These are phyloP conservation scores for Furcifer pardalis DNA, from an alignment of 2,797 vertebrate genomes.

Conservation along the genomic window DNA sequence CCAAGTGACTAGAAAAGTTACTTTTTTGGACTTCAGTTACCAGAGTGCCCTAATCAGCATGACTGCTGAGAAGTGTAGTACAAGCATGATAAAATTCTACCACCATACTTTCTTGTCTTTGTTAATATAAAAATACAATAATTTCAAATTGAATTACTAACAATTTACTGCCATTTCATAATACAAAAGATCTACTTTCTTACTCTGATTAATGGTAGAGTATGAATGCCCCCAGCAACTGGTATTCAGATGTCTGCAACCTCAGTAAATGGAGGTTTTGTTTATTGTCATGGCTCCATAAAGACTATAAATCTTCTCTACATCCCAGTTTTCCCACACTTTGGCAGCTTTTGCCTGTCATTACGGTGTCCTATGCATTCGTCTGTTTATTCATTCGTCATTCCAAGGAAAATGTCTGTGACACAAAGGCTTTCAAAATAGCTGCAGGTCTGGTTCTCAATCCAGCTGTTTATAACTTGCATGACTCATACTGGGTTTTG, in stretches of 20 bases:
- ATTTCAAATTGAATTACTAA: neutral
- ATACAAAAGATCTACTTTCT: neutral
- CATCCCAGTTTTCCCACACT: neutral
- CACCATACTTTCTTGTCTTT: neutral
- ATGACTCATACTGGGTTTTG: conserved; percentile 38
- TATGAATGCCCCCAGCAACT: neutral
- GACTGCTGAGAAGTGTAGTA: no score
- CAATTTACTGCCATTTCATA: neutral
- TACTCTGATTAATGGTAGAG: neutral
- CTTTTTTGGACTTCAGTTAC: no score
- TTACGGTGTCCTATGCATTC: conserved; percentile 2
- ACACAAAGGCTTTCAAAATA: conserved; percentile 1
- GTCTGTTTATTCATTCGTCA: neutral
- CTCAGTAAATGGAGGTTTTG: neutral
- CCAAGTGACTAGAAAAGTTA: no score
- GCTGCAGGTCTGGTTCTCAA: neutral
- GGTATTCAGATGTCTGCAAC: neutral
- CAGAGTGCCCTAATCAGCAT: no score
- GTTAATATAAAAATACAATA: neutral
- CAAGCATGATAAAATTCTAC: neutral
- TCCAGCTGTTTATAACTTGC: conserved; percentile 55
- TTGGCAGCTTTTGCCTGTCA: neutral
- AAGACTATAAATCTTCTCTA: neutral
- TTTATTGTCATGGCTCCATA: neutral
- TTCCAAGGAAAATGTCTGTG: neutral